Base-by-base conservation (phyloP, 23 tunicate genomes). In the Trididemnum nubilum region DNA sequence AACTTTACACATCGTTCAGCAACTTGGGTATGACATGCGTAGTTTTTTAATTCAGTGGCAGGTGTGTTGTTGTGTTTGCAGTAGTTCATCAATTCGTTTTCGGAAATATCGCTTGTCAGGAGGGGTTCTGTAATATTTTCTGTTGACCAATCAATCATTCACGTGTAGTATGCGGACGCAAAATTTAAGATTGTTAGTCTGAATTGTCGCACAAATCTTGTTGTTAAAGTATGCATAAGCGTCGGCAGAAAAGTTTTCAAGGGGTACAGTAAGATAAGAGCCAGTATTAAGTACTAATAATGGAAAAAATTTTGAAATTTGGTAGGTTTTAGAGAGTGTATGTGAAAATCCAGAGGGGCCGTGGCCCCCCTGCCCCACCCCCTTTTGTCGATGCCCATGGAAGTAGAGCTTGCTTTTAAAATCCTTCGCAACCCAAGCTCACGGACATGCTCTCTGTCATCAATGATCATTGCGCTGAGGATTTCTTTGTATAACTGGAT, bases 1-100 rank as follows among this genome's bases (percentile, higher is more conserved):
- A 69, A 69, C 74, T 69, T 69, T 29, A 33, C 22, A n/a, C 74
- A 69, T 69, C 38, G 29, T 32, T 69, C 74, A 5, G 32, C 74
- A 4, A 37, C 74, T n/a, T 61, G 67, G 5, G 74, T 69, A 37
- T 69, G 74, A 69, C 74, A 69, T 12, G 36, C 37, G 39, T 32
- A 69, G 37, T 69, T 69, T 33, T 34, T 37, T 22, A 33, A 69
- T n/a, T 69, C 74, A 29, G 32, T 69, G 74, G 32, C 37, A 28
- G 74, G 74, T 28, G 22, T 69, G 32, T 32, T 69, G 3, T 21
- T 69, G 12, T 69, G 37, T 21, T 69, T 69, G 36, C 29, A 4
- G 37, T 32, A 69, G 29, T 69, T 37, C 25, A 69, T 33, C 74
- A 69, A 69, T 28, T 29, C 9, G 29, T 69, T 36, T 28, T 32